Evolutionary conservation across 2,888 invertebrate species (phyloP).

Genomic region (Frankliniella intonsa): DNA sequence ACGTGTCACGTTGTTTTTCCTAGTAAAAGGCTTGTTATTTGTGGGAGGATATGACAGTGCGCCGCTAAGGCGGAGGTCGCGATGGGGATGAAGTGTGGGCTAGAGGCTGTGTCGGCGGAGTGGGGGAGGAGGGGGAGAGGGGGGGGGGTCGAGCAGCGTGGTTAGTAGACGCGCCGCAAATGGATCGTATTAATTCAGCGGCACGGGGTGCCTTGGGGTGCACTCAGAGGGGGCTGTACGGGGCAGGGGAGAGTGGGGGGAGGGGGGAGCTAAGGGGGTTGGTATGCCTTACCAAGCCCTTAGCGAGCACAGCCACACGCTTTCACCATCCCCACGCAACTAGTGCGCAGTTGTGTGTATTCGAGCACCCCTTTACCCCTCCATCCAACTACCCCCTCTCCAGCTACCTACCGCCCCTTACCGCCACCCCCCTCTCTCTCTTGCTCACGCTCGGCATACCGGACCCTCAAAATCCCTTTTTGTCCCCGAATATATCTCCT

Average conservation of each 20-base stretch:
- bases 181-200: conserved; percentile 4
- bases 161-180: conserved; percentile 6
- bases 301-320: no score
- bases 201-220: neutral
- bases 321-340: neutral
- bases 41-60: no score
- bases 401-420: neutral
- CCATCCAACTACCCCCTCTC: neutral
- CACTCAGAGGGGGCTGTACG: neutral
- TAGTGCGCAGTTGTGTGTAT: neutral
- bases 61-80: no score
- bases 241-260: no score
- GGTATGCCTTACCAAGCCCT: neutral
- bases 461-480: conserved; percentile 19
- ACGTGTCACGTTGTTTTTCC: no score
- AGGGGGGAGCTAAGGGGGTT: no score
- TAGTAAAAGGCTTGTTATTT: no score
- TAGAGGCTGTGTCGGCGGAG: neutral
- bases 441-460: conserved; percentile 3
- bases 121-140: neutral
- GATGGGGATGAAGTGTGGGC: no score
- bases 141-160: neutral
- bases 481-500: neutral
- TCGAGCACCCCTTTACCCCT: neutral
- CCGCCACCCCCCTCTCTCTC: neutral